Evolutionary conservation across 2,888 invertebrate species (phyloP), one percentile per base, ranked within the genome.

Genomic region (Lasioglossum figueresi): DNA sequence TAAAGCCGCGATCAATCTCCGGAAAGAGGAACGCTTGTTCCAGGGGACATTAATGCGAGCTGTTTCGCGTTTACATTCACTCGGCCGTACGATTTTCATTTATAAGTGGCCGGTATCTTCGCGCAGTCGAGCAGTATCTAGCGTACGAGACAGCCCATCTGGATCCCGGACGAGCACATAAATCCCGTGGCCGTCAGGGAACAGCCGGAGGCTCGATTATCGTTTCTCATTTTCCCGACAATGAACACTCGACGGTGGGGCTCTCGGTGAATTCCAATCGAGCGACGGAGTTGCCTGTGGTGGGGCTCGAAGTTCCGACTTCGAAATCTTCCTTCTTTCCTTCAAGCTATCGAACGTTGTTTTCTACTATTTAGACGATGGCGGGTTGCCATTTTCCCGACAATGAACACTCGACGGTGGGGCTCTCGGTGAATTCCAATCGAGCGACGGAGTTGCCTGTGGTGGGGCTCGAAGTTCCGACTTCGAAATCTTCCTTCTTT

Each of bases 221-320:
- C 84, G 84, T 82, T 73, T 76, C 83, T 83, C 83, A 82, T 83
- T 83, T 82, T 66, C 63, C 23, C 76, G 82, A 76, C 81, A 82
- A 83, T 76, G 80, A 52, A 66, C 43, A 71, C 70, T 56, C 82
- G 40, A 40, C 74, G 71, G 40, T 45, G 27, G 23, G 19, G 34
- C 68, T 40, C 71, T 48, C 37, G 40, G 74, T 52, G 84, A 78
- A 84, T 84, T 72, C 84, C 79, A 78, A 83, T 56, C 73, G 63
- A 27, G 56, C 68, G 73, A 63, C 83, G 31, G 82, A 68, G 73
- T 74, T 59, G 56, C 3, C 56, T 4, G 56, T n/a, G 56, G n/a
- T n/a, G 56, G 56, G 56, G 56, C 56, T 56, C 56, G 12, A 56
- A 56, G 12, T 56, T 3, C n/a, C 4, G 12, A 56, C 56, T n/a